Conservation (phyloP, 2,113 vertebrate genomes). For the Phalacrocorax aristotelis region DNA sequence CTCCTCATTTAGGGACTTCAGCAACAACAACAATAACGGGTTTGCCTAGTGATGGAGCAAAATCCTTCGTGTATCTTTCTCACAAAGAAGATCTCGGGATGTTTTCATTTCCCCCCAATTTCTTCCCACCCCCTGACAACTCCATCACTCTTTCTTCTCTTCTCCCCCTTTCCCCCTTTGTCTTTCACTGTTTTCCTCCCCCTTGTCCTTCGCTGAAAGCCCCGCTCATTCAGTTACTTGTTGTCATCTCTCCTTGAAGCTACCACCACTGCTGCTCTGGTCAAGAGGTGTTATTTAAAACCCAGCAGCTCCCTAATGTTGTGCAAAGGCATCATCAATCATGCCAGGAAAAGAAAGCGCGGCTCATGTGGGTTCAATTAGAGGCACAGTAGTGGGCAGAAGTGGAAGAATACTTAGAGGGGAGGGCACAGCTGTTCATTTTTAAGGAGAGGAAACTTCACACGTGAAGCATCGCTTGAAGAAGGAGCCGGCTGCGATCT, state of each 20-base stretch:
- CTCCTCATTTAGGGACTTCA: neutral
- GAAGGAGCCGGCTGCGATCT: conserved; percentile 48
- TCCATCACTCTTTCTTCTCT: conserved; percentile 1
- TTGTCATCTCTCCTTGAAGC: conserved; percentile 65
- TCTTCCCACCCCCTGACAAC: conserved; percentile 17
- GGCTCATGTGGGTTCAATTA: conserved; percentile 81
- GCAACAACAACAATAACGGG: neutral
- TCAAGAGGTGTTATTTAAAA: conserved; percentile 74
- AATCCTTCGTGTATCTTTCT: neutral
- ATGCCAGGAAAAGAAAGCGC: conserved; percentile 71
- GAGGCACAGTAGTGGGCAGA: conserved; percentile 77
- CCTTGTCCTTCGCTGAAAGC: conserved; percentile 53
- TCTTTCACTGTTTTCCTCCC: conserved; percentile 38
- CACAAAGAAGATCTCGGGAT: neutral
- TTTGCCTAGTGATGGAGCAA: neutral
- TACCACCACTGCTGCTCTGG: conserved; percentile 65
- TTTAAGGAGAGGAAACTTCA: conserved; percentile 81
- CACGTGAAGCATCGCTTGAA: conserved; percentile 68
- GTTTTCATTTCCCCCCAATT: neutral
- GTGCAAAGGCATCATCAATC: conserved; percentile 76
- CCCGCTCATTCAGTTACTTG: conserved; percentile 8
- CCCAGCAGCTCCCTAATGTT: conserved; percentile 70
- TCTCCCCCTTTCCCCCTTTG: conserved; percentile 37
- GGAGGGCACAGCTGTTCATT: conserved; percentile 77
- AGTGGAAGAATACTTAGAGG: conserved; percentile 79